Conservation (phyloP, 2,113 vertebrate genomes). For the Gallinago media region DNA sequence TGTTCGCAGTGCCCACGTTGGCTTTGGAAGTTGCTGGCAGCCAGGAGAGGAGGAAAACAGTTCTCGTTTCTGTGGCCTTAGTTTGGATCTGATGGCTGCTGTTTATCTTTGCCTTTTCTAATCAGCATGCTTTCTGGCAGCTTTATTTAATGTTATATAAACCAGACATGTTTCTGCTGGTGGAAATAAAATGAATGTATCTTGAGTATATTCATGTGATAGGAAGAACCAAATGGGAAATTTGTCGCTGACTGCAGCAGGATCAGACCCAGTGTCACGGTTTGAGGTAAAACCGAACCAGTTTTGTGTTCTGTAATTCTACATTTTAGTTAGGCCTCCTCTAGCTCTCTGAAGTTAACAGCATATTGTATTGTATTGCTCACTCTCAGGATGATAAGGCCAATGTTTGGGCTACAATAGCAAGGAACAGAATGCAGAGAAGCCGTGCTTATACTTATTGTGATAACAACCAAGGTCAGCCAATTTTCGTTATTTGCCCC, state of each 20-base stretch:
- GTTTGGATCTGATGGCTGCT: neutral
- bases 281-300: too few species aligned
- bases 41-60: neutral
- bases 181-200: neutral
- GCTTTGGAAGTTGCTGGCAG: neutral
- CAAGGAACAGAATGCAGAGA: too few species aligned
- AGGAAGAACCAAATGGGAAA: neutral
- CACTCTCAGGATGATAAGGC: too few species aligned
- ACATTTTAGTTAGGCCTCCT: too few species aligned
- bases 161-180: neutral
- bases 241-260: neutral
- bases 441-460: too few species aligned
- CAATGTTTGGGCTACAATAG: too few species aligned
- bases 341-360: too few species aligned
- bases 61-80: neutral
- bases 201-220: rapidly evolving
- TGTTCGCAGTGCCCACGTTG: rapidly evolving
- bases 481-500: too few species aligned
- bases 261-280: neutral
- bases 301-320: too few species aligned
- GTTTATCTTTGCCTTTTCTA: neutral
- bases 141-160: neutral
- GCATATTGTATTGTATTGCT: too few species aligned
- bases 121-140: neutral
- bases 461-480: too few species aligned